These are phyloP conservation scores for Dynastes grantii DNA, from an alignment of 2,888 invertebrate genomes.

Conservation along the genomic window DNA sequence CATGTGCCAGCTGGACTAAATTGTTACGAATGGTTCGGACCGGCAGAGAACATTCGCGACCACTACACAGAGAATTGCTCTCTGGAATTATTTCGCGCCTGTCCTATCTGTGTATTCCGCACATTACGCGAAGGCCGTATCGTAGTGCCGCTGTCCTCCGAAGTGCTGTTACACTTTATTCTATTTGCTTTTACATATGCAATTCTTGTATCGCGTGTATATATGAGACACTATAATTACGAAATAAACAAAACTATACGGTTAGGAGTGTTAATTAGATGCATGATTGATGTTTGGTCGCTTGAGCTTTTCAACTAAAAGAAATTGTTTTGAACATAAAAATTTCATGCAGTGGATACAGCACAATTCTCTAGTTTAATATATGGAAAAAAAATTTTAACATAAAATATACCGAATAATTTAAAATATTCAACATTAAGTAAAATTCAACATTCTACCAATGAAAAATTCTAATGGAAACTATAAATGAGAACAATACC, in stretches of 20 bases:
- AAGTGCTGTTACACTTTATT: slow-evolving; percentile 35
- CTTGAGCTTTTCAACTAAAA: slow-evolving; percentile 8
- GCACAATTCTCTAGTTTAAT: no score
- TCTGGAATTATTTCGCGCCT: slow-evolving; percentile 66
- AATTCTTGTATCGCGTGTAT: slow-evolving; percentile 35
- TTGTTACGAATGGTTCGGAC: slow-evolving; percentile 70
- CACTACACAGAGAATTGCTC: slow-evolving; percentile 67
- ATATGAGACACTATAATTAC: slow-evolving; percentile 56
- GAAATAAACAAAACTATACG: slow-evolving; percentile 54
- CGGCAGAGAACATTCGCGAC: slow-evolving; percentile 65
- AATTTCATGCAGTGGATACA: background rate
- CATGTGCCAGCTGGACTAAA: slow-evolving; percentile 72
- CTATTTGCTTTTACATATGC: slow-evolving; percentile 42
- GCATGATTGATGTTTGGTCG: slow-evolving; percentile 1
- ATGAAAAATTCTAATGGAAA: no score
- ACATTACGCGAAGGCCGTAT: slow-evolving; percentile 35
- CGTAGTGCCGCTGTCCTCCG: slow-evolving; percentile 5
- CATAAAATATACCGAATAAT: no score
- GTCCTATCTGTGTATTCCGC: slow-evolving; percentile 58
- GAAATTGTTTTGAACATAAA: slow-evolving; percentile 2
- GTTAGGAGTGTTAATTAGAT: slow-evolving; percentile 33
- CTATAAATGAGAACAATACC: no score
- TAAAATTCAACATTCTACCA: no score
- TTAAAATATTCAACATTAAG: no score
- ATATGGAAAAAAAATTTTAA: no score